Evolutionary conservation across 2,113 vertebrate species (phyloP).

Genomic region (Siphamia tubifer): DNA sequence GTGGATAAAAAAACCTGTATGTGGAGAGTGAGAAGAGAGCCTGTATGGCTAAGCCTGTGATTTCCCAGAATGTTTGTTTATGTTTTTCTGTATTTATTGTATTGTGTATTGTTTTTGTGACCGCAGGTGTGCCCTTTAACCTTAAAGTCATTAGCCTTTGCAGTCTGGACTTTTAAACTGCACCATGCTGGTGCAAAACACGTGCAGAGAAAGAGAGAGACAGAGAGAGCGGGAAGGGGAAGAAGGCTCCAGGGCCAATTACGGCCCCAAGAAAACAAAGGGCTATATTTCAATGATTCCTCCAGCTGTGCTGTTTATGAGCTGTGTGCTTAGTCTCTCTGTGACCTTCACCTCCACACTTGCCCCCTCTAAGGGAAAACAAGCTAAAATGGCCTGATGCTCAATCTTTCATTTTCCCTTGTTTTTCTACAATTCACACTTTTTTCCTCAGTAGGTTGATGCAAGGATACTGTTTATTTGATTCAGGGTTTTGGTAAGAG

Average conservation of each 20-base stretch:
- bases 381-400: constrained; percentile 71
- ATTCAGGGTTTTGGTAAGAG: constrained; percentile 52
- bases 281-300: constrained; percentile 77
- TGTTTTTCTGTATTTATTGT: constrained; percentile 73
- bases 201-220: constrained; percentile 52
- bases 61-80: constrained; percentile 68
- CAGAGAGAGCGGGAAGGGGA: constrained; percentile 53
- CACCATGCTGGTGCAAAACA: constrained; percentile 61
- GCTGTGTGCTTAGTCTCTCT: constrained; percentile 76
- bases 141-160: constrained; percentile 74
- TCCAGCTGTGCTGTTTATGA: constrained; percentile 79
- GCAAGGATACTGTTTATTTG: constrained; percentile 55
- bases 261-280: constrained; percentile 75
- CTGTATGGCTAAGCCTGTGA: constrained; percentile 26
- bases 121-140: constrained; percentile 74
- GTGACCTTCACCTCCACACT: constrained; percentile 79
- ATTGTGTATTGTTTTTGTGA: constrained; percentile 66
- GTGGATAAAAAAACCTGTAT: background rate
- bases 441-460: constrained; percentile 22
- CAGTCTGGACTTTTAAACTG: constrained; percentile 70
- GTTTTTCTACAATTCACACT: constrained; percentile 50
- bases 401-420: constrained; percentile 74
- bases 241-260: constrained; percentile 75
- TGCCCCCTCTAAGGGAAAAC: constrained; percentile 75
- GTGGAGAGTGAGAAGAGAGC: background rate